Evolutionary conservation across 2,797 vertebrate genomes (phyloP).

Genomic region (Alauda arvensis): DNA sequence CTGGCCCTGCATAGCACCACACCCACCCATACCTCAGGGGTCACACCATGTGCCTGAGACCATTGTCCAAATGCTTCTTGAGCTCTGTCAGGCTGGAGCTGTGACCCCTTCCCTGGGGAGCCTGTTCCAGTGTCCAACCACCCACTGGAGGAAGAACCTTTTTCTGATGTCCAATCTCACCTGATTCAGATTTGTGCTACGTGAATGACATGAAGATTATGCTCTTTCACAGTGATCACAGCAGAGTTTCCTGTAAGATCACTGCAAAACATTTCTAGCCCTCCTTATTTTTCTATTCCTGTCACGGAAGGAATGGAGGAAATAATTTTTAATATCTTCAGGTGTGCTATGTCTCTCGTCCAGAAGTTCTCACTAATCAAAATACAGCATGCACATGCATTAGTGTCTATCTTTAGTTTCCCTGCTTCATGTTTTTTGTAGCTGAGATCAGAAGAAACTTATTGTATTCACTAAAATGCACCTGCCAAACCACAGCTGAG

Average conservation of each 20-base stretch:
- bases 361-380: background rate
- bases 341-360: background rate
- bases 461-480: background rate
- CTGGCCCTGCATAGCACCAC: background rate
- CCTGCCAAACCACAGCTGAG: background rate
- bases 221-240: background rate
- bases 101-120: background rate
- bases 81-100: background rate
- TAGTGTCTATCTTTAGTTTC: background rate
- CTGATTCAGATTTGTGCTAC: background rate
- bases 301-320: background rate
- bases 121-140: background rate
- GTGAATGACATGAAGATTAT: background rate
- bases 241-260: background rate
- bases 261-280: background rate
- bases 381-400: background rate
- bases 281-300: background rate
- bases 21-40: too few species aligned
- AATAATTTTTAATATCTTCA: background rate
- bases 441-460: background rate
- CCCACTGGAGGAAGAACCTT: background rate
- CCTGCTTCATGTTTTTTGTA: background rate
- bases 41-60: too few species aligned
- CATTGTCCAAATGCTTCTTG: background rate
- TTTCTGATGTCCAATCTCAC: background rate